Evolutionary conservation across 2,113 vertebrate species (phyloP), one percentile per base, ranked within the genome.

Genomic region (Silurus meridionalis): DNA sequence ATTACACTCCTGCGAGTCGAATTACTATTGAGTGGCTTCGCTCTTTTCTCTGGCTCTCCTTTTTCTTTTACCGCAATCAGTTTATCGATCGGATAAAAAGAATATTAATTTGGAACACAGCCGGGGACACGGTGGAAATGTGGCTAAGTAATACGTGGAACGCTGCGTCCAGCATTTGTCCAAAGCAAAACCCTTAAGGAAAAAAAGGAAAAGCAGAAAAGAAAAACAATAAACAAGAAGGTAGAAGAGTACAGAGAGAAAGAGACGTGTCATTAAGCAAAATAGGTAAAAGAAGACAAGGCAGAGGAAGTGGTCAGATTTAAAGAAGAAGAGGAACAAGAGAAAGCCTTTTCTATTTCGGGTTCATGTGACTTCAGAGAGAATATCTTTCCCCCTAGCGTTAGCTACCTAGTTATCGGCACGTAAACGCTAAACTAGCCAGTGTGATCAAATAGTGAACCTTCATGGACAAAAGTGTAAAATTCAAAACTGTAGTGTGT

Each of bases 51-150:
- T 37, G 83, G 87, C 69, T 84, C 69, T 84, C 83, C 82, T 14
- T 86, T 83, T 85, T 69, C 17, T 79, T 80, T 60, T 10, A 50
- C 37, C 28, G 46, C 66, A 60, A 57, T 8, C 55, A 57, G 55
- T 8, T 21, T 80, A 89, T 86, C 81, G 82, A 90, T 86, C 74
- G 80, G 58, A 86, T 72, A 83, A 80, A 80, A 83, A 37, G 57
- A 80, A 91, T 86, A 85, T 89, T 46, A 58, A 87, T 85, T 83
- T 84, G 85, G 83, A 84, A 83, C 9, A 7, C 81, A 28, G 81
- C 85, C 83, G 69, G 80, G 81, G 52, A 89, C 50, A 50, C 0
- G 28, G 50, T 0, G 5, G 60, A 52, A 60, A 80, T 60, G 11
- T 28, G 25, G 8, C 8, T 37, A 21, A 81, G 15, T 7, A 23